Base-by-base conservation (phyloP, 1,140 invertebrate species). In the Octopus sinensis region DNA sequence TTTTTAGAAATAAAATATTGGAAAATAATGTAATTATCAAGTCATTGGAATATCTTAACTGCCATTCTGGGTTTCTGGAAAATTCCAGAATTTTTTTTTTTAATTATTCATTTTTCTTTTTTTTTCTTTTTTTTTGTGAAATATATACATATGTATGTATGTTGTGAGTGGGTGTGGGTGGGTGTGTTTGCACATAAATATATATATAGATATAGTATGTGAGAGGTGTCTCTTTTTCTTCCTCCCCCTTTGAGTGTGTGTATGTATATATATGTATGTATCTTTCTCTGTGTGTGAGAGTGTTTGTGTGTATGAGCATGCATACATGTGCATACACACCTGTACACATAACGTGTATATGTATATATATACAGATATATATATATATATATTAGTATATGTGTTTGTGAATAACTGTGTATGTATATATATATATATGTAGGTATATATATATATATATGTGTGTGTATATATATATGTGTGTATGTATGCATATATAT, bases 401-500 rank as follows among this genome's bases (percentile, higher is more conserved):
- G 7, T 75, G 52, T 51, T 81, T 53, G n/a, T 43, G 23, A 9
- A 52, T 13, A 9, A 56, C n/a, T 80, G 4, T 80, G 7, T 80
- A 23, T 10, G 9, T 43, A n/a, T 56, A 62, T 54, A 30, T 53
- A 51, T 13, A 53, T 43, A 51, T 5, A 75, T 56, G 4, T 71
- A 4, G 1, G 30, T 75, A 10, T 53, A 51, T 78, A 52, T 78
- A n/a, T 53, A 52, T 78, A 13, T 78, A 78, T 78, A 54, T 53
- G 52, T 78, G 6, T 78, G 52, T 78, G n/a, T 53, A 78, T 78
- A 54, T 78, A 78, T 78, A 54, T 78, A 78, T 78, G 6, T 78
- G 9, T 78, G 6, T 78, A 52, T 78, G 4, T 78, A 78, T 51
- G n/a, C 4, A 78, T 78, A 9, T 78, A 51, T 77, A 77, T 77